These are phyloP conservation scores for Siniperca knerii DNA, from an alignment of 2,113 vertebrate species.

Conservation along the genomic window DNA sequence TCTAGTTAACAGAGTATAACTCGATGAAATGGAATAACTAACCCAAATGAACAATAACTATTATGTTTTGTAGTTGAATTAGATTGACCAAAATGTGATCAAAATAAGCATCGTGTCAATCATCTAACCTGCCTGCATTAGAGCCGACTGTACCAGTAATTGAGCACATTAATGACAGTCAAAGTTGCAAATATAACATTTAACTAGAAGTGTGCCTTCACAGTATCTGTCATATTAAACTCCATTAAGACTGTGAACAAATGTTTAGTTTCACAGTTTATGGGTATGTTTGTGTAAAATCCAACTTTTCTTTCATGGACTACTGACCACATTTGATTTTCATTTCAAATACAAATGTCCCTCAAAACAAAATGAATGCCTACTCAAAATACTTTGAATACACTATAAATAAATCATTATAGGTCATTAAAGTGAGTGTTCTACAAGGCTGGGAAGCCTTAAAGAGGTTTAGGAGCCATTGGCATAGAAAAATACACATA, in stretches of 20 bases:
- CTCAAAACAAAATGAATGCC: constrained; percentile 13
- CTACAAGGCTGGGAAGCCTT: background rate
- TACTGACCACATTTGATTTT: constrained; percentile 16
- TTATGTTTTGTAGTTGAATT: constrained; percentile 39
- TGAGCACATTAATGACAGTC: constrained; percentile 12
- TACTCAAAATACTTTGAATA: constrained; percentile 8
- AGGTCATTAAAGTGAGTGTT: background rate
- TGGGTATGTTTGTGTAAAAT: constrained; percentile 35
- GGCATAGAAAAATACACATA: background rate
- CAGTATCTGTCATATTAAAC: background rate
- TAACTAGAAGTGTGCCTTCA: background rate
- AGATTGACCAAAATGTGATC: constrained; percentile 15
- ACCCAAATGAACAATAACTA: constrained; percentile 57
- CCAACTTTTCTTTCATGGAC: constrained; percentile 13
- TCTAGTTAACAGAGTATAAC: constrained; percentile 63
- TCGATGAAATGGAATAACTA: constrained; percentile 56
- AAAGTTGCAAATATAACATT: background rate
- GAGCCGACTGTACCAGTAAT: background rate
- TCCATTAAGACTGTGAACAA: constrained; percentile 20
- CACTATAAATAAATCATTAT: constrained; percentile 18
- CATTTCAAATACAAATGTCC: constrained; percentile 1
- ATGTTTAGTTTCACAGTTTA: constrained; percentile 51
- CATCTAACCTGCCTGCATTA: background rate
- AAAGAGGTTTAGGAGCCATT: background rate
- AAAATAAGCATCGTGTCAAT: constrained; percentile 26